A percentile compares a stretch with the other conserved stretches of the same genome.
These are phyloP conservation scores for Etia nguti DNA, from an alignment of 2,113 vertebrate species.

Conservation along the genomic window DNA sequence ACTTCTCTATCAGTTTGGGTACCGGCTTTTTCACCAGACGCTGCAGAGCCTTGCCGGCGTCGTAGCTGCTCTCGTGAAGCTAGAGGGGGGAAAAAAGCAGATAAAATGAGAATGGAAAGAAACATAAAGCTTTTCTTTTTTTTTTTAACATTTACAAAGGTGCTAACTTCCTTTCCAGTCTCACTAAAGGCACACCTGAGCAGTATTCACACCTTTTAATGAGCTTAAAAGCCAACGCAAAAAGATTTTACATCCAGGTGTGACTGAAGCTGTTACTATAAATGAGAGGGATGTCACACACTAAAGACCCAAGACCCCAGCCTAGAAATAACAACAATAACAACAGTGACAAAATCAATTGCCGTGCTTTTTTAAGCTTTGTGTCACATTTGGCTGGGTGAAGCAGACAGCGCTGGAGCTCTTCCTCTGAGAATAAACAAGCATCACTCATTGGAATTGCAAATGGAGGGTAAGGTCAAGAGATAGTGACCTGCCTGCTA, in stretches of 20 bases:
- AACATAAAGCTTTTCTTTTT: background rate
- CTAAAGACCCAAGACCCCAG: background rate
- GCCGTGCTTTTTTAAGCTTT: slow-evolving; percentile 9
- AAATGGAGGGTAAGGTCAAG: slow-evolving; percentile 64
- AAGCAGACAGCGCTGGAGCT: slow-evolving; percentile 25
- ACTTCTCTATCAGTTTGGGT: slow-evolving; percentile 96
- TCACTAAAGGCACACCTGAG: background rate
- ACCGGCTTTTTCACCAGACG: slow-evolving; percentile 97
- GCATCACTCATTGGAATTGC: slow-evolving; percentile 69
- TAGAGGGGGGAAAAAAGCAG: slow-evolving; percentile 41
- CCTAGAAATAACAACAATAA: background rate
- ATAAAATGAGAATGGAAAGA: background rate
- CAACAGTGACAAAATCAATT: slow-evolving; percentile 7
- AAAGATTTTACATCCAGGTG: background rate
- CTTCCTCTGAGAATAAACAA: slow-evolving; percentile 49
- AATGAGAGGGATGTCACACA: background rate
- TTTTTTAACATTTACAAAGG: background rate
- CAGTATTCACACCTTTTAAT: background rate
- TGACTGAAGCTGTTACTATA: background rate
- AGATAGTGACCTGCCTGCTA: slow-evolving; percentile 59
- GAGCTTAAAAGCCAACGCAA: background rate
- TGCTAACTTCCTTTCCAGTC: background rate
- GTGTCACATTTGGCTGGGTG: slow-evolving; percentile 30
- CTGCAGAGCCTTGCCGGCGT: slow-evolving; percentile 96
- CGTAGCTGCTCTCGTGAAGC: slow-evolving; percentile 97